Base-by-base conservation (phyloP, 1,140 invertebrate genomes). In the Colletes gigas region DNA sequence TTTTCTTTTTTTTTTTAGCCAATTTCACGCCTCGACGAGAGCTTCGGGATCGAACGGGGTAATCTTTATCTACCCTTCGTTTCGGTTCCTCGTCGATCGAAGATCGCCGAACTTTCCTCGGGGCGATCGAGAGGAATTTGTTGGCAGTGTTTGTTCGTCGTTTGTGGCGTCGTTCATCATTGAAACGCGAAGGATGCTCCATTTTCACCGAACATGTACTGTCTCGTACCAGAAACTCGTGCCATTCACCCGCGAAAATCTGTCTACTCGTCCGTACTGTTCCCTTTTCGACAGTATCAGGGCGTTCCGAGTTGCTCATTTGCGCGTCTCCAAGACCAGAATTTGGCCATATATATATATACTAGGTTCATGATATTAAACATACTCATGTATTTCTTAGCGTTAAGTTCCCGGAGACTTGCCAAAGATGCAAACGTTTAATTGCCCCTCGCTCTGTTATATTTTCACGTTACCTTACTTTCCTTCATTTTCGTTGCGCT, bases 351-450 rank as follows among this genome's bases (percentile, higher is more conserved):
- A 50, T 76, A 12, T 76, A 12, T 30, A 30, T 30, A 30, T 30
- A 30, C 30, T 70, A 55, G 52, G 55, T 72, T 85, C 39, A 82
- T 66, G 82, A 84, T 87, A 82, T 82, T 87, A 73, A 54, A 71
- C 54, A 85, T 88, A 88, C 83, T 88, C 86, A 81, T 65, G 19
- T 79, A 66, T 47, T 55, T 59, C 30, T 41, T 88, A 88, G 62
- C 81, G 81, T 81, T 85, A 88, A 83, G 72, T 47, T 70, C 30
- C 30, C 19, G 41, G 66, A 82, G 52, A 81, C 70, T 82, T 83
- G 85, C 78, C 82, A 65, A 86, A 74, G 10, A 76, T 65, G 19
- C 59, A 54, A 44, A n/a, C 54, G 54, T 67, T 76, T 14, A 30
- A 19, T 12, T n/a, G 5, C 47, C 19, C 19, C 17, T 60, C 44